Evolutionary conservation across 2,113 vertebrate species (phyloP).

Genomic region (Cepphus grylle): DNA sequence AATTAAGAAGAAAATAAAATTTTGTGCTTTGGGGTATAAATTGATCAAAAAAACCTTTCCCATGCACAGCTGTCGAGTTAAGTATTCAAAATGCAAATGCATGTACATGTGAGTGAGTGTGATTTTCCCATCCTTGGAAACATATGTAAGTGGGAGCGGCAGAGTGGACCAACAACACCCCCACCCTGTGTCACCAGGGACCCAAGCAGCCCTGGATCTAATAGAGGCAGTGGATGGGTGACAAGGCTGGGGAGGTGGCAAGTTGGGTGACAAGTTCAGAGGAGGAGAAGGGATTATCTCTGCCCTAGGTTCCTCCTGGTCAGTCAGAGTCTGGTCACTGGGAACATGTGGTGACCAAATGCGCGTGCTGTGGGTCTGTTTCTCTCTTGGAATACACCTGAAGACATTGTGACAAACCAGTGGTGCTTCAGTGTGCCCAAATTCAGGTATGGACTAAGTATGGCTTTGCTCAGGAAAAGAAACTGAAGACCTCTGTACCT

Average conservation of each 20-base stretch:
- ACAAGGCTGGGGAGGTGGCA: not conserved
- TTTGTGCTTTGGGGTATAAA: slow-evolving; percentile 50
- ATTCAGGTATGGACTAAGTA: not conserved
- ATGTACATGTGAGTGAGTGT: not conserved
- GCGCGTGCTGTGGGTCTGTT: not conserved
- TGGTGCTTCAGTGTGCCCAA: not conserved
- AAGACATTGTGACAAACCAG: not conserved
- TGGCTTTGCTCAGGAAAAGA: not conserved
- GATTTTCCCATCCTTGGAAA: not conserved
- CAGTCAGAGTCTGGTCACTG: not conserved
- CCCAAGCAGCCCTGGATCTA: not conserved
- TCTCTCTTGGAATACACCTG: not conserved
- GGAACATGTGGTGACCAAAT: not conserved
- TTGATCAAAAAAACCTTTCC: slow-evolving; percentile 24
- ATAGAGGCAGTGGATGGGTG: accelerated
- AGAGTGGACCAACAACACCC: not conserved
- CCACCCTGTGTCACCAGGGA: not conserved
- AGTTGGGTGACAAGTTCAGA: not conserved
- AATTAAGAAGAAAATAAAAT: slow-evolving; percentile 36
- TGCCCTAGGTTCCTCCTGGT: not conserved
- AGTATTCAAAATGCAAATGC: slow-evolving; percentile 56
- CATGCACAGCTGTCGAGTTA: slow-evolving; percentile 20
- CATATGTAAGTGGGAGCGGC: accelerated
- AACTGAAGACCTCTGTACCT: not conserved
- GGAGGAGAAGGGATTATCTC: not conserved